Percentiles rank a stretch among this genome's conserved stretches.
Conservation (phyloP, 2,113 vertebrate genomes). For the Rissa tridactyla region DNA sequence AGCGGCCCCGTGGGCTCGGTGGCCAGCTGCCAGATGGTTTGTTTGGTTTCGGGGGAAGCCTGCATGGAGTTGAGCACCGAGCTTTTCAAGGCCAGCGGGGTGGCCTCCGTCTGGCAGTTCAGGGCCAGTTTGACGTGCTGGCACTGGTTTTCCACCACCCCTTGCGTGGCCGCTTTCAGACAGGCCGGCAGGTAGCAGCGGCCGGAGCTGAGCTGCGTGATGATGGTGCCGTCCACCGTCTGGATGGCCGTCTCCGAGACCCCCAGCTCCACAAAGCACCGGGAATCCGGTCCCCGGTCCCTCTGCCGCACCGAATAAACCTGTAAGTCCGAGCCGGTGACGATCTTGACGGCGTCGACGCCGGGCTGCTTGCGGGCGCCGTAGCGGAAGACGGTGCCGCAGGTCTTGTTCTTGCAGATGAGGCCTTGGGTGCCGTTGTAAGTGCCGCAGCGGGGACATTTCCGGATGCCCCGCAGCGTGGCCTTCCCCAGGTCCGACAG, state of each 20-base stretch:
- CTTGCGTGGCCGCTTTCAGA: conserved; percentile 61
- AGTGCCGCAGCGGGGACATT: too few relatives aligned
- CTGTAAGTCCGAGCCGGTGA: too few relatives aligned
- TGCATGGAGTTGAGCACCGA: conserved; percentile 79
- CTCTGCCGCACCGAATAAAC: too few relatives aligned
- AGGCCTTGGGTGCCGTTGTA: too few relatives aligned
- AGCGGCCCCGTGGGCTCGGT: conserved; percentile 85
- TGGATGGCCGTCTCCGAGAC: too few relatives aligned
- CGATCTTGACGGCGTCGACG: too few relatives aligned
- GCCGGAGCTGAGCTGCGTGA: conserved; percentile 85
- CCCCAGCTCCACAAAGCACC: too few relatives aligned
- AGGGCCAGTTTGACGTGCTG: conserved; percentile 86
- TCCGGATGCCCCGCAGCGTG: too few relatives aligned
- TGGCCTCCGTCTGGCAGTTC: conserved; percentile 79
- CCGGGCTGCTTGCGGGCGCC: too few relatives aligned
- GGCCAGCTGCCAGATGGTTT: conserved; percentile 87
- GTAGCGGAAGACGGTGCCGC: too few relatives aligned
- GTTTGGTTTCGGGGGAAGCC: conserved; percentile 75
- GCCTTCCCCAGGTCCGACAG: too few relatives aligned
- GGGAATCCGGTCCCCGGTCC: too few relatives aligned
- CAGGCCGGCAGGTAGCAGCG: conserved; percentile 85
- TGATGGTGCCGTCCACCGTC: conserved; percentile 81
- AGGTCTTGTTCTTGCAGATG: conserved; percentile 79
- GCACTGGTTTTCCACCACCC: conserved; percentile 79
- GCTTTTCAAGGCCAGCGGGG: conserved; percentile 86